Evolutionary conservation across 2,113 vertebrate genomes (phyloP).

Genomic region (Cavia porcellus): DNA sequence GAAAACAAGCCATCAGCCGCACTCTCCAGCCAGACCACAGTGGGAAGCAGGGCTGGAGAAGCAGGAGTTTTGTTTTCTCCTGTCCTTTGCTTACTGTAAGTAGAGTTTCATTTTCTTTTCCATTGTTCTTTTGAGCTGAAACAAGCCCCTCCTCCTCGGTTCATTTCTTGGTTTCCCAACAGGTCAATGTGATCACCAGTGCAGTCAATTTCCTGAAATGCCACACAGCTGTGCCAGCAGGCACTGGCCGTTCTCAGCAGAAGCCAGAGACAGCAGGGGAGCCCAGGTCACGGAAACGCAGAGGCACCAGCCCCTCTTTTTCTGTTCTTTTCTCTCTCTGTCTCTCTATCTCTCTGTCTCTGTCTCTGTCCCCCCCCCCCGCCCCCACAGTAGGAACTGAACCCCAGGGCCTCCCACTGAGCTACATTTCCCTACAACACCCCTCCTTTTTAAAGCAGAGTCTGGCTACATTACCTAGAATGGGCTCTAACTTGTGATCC

Average conservation of each 20-base stretch:
- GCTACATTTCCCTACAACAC: not conserved
- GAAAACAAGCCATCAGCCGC: not conserved
- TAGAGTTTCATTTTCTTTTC: slow-evolving; percentile 66
- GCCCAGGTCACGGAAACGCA: not conserved
- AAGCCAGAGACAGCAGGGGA: not conserved
- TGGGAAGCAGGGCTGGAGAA: not conserved
- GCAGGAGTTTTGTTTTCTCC: not conserved
- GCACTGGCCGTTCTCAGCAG: not conserved
- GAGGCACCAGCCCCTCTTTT: not conserved
- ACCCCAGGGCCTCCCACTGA: not conserved
- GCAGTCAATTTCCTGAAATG: slow-evolving; percentile 54
- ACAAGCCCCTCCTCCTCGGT: slow-evolving; percentile 27
- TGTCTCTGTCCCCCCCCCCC: too few relatives aligned
- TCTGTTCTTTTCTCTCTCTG: too few relatives aligned
- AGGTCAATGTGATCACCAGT: slow-evolving; percentile 22
- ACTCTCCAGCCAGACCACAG: not conserved
- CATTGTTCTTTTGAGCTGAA: slow-evolving; percentile 1
- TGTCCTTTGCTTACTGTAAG: slow-evolving; percentile 35
- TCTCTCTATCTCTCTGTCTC: too few relatives aligned
- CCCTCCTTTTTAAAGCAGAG: not conserved
- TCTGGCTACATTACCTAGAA: not conserved
- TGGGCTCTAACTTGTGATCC: not conserved
- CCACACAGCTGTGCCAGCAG: not conserved
- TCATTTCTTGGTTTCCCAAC: slow-evolving; percentile 37
- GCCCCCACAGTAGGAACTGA: too few relatives aligned